A percentile compares a stretch with the other conserved stretches of the same genome.
phyloP scores from a whole-genome alignment of 1,140 invertebrate genomes.

The Rhopalosiphum maidis region DNA sequence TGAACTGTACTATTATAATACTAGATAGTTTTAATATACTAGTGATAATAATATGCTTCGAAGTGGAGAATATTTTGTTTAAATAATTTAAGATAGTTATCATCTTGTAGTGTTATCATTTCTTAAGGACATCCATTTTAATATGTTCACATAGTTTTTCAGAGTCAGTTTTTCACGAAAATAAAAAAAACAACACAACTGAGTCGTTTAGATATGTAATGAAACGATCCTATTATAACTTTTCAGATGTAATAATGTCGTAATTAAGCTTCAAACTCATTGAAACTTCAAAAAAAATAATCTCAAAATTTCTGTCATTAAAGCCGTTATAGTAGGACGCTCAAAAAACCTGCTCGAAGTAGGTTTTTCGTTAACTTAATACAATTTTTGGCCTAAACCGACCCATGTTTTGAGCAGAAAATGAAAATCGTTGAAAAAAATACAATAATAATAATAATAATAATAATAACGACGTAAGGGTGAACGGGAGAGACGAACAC shows the following conservation, averaged over 20 bases:
- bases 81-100: neutral
- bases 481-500: neutral
- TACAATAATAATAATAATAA: neutral
- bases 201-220: neutral
- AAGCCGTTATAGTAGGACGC: neutral
- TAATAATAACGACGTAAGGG: neutral
- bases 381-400: neutral
- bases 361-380: neutral
- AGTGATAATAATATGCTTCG: neutral
- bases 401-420: neutral
- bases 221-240: slow-evolving; percentile 16
- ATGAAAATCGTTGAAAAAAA: neutral
- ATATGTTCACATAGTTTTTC: neutral
- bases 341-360: neutral
- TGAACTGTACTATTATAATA: neutral
- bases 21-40: neutral
- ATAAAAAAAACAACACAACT: neutral
- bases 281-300: slow-evolving; percentile 7
- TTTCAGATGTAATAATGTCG: neutral
- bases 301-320: neutral
- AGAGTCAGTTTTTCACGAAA: neutral
- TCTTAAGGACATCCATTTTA: neutral
- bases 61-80: neutral
- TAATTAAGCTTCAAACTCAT: slow-evolving; percentile 10
- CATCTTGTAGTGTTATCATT: neutral